Base-by-base conservation (phyloP, 2,888 invertebrate genomes). In the Amphimallon solstitiale region DNA sequence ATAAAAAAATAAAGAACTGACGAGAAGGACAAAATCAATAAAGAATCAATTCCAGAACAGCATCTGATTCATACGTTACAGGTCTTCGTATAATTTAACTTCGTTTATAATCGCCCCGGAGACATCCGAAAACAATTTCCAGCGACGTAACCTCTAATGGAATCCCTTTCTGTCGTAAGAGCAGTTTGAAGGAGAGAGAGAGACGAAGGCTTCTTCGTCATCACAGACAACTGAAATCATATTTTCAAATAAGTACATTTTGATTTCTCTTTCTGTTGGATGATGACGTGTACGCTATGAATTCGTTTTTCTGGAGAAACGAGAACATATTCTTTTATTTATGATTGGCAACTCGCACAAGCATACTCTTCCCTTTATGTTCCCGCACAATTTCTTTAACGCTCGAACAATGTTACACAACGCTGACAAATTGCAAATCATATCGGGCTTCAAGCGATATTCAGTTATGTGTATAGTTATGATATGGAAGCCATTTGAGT, bases 91-190 rank as follows among this genome's bases (percentile, higher is more conserved):
- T 67, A 67, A 67, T 61, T 60, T 65, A 67, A 67, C 65, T 60
- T 65, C 65, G 52, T 64, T 60, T 46, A 17, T 38, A 45, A 35
- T 37, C 45, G 62, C 62, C 56, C 45, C 60, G 65, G 46, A 54
- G 67, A 68, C 69, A 70, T 71, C 67, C 65, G 67, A 69, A 72
- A 71, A 71, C 70, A 71, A 72, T 69, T 71, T 72, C 66, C 70
- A 66, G 66, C 67, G 68, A 68, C 68, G 71, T 51, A 63, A 64
- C 63, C 62, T 63, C 70, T 71, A 71, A 70, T 72, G 71, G 70
- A 68, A 70, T 68, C 70, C 43, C 65, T 66, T 68, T 68, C 17
- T 2, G 5, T 37, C 5, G 15, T 43, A 43, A 43, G 43, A 43
- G 43, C 14, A 17, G 40, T 12, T 15, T 34, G 6, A 34, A 9